A percentile compares a stretch with the other conserved stretches of the same genome.
phyloP scores from a whole-genome alignment of 2,888 invertebrate genomes.

The Cartodere bifasciata region DNA sequence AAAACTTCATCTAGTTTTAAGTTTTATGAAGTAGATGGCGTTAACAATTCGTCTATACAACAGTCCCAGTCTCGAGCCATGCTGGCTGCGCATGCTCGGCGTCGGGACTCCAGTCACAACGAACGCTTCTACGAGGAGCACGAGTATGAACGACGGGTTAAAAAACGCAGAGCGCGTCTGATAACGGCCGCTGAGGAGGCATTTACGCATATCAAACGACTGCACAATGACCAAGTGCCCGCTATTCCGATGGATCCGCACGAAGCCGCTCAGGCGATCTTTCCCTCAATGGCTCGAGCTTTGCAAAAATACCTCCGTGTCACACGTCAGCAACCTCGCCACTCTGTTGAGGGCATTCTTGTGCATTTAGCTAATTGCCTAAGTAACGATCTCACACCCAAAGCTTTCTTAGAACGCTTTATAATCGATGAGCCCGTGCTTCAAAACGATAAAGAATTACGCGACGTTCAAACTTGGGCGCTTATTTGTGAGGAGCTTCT shows the following conservation, averaged over 20 bases:
- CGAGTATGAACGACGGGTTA: constrained; percentile 86
- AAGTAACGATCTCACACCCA: constrained; percentile 85
- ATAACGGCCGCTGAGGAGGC: constrained; percentile 94
- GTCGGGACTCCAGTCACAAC: constrained; percentile 88
- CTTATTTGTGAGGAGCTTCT: constrained; percentile 85
- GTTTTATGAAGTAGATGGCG: constrained; percentile 89
- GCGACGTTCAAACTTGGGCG: constrained; percentile 89
- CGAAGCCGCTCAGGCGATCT: constrained; percentile 95
- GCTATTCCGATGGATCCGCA: constrained; percentile 83
- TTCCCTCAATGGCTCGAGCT: constrained; percentile 91
- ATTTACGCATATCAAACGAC: constrained; percentile 89
- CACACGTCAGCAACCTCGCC: constrained; percentile 90
- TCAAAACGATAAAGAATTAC: constrained; percentile 70
- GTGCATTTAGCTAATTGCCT: constrained; percentile 84
- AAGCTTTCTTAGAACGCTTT: constrained; percentile 91
- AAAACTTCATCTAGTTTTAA: constrained; percentile 79
- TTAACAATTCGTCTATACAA: constrained; percentile 49
- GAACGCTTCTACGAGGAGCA: constrained; percentile 97
- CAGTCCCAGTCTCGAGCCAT: constrained; percentile 59
- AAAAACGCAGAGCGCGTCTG: constrained; percentile 80
- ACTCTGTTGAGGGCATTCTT: constrained; percentile 87
- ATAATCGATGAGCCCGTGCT: constrained; percentile 74
- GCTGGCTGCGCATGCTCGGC: constrained; percentile 63
- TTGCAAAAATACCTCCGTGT: constrained; percentile 92
- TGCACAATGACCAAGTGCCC: constrained; percentile 58